These are phyloP conservation scores for Sphaerodactylus townsendi DNA, from an alignment of 2,113 vertebrate genomes.

Conservation along the genomic window DNA sequence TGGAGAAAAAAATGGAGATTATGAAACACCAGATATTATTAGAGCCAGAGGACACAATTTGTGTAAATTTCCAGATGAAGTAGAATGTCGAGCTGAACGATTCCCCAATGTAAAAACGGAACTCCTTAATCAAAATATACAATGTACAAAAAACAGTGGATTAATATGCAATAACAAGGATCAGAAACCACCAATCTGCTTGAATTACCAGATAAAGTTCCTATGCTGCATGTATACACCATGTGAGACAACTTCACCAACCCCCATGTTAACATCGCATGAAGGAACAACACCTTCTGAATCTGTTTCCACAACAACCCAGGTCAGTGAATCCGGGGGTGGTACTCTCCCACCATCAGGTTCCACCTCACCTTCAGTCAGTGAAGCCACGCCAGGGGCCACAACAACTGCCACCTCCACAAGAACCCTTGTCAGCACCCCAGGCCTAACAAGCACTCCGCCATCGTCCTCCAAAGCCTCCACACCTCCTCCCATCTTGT, in stretches of 20 bases:
- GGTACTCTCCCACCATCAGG: background rate
- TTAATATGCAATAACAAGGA: constrained; percentile 69
- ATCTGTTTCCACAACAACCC: accelerated
- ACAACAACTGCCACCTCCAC: accelerated
- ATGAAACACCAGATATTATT: constrained; percentile 68
- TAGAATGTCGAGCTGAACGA: constrained; percentile 63
- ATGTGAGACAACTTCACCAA: constrained; percentile 28
- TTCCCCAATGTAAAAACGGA: background rate
- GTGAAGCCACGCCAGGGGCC: background rate
- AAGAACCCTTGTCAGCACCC: accelerated
- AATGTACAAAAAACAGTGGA: constrained; percentile 45
- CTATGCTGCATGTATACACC: constrained; percentile 65
- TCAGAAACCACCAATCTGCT: constrained; percentile 54
- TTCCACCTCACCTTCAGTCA: too few species aligned
- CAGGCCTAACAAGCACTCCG: too few species aligned
- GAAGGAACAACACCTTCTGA: accelerated
- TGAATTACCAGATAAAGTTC: constrained; percentile 72
- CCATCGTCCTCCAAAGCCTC: accelerated
- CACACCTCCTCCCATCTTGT: accelerated
- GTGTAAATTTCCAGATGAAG: background rate
- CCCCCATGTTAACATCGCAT: accelerated
- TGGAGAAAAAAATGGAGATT: constrained; percentile 53
- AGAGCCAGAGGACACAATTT: constrained; percentile 46
- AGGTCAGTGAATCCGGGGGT: accelerated
- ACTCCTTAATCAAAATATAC: constrained; percentile 60